phyloP scores from a whole-genome alignment of 2,888 invertebrate species.

The Drosophila maculinotata region DNA sequence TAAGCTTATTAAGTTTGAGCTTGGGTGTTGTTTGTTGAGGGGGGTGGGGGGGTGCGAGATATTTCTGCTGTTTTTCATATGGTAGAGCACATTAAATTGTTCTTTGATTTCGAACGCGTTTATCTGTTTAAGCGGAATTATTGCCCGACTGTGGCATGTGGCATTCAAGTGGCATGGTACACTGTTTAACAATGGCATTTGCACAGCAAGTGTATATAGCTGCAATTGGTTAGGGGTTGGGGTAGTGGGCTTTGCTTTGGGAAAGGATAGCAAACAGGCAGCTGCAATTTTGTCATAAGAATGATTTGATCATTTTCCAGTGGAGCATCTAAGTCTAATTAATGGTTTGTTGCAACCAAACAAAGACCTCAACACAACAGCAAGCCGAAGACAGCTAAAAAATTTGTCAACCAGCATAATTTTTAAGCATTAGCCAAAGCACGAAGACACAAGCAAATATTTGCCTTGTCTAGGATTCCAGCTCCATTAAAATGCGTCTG shows the following conservation, averaged over 20 bases:
- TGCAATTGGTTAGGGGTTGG: conserved; percentile 7
- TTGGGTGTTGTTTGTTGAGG: no score
- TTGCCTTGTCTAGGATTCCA: conserved; percentile 67
- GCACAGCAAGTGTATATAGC: conserved; percentile 45
- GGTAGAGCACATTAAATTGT: conserved; percentile 58
- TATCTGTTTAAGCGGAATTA: conserved; percentile 80
- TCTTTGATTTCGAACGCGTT: conserved; percentile 65
- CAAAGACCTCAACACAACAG: conserved; percentile 31
- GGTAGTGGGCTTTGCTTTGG: background rate
- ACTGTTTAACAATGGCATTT: conserved; percentile 38
- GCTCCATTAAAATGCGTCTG: conserved; percentile 65
- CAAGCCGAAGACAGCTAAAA: conserved; percentile 24
- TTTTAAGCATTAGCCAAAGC: conserved; percentile 76
- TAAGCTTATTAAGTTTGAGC: conserved; percentile 73
- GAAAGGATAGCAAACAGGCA: conserved; percentile 23
- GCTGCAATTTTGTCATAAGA: conserved; percentile 47
- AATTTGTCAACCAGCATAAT: conserved; percentile 82
- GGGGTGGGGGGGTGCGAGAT: conserved; percentile 4
- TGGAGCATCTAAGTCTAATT: conserved; percentile 61
- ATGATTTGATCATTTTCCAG: conserved; percentile 23
- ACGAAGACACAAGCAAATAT: conserved; percentile 64
- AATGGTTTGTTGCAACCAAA: conserved; percentile 64
- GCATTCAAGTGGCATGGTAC: conserved; percentile 20
- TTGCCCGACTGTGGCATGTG: conserved; percentile 65
- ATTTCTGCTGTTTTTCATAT: conserved; percentile 33